Evolutionary conservation across 2,797 vertebrate genomes (phyloP).

Genomic region (Hapalemur alaotrensis): DNA sequence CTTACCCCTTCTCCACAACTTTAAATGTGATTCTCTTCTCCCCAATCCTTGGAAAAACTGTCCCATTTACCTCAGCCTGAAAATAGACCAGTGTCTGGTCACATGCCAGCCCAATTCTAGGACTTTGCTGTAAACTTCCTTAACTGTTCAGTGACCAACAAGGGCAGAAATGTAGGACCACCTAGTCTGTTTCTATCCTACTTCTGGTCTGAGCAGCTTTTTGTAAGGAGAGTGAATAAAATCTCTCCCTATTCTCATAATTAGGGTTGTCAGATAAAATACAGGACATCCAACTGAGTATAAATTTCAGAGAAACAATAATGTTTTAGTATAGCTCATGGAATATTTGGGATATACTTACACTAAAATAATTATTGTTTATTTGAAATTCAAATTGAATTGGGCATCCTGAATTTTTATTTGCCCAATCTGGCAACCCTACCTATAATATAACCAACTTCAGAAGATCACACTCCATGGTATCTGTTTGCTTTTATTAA

Average conservation of each 20-base stretch:
- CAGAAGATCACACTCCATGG: not conserved
- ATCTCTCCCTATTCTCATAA: not conserved
- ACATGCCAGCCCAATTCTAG: constrained; percentile 49
- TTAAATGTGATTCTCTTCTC: constrained; percentile 31
- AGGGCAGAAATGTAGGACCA: not conserved
- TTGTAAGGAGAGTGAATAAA: not conserved
- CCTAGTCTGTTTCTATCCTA: not conserved
- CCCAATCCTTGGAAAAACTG: constrained; percentile 46
- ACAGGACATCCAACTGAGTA: not conserved
- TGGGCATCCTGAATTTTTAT: not conserved
- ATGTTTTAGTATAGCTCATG: not conserved
- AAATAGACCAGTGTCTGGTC: constrained; percentile 53
- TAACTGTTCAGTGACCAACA: constrained; percentile 46
- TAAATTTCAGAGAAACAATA: constrained; percentile 7
- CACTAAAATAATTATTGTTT: not conserved
- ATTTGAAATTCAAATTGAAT: constrained; percentile 23
- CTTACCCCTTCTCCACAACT: not conserved
- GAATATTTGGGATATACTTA: not conserved
- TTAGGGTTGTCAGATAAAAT: constrained; percentile 27
- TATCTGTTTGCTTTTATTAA: constrained; percentile 41
- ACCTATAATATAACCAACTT: not conserved
- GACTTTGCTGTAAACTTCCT: constrained; percentile 62
- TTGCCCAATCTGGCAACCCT: constrained; percentile 2
- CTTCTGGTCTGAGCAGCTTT: not conserved
- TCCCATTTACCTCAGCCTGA: constrained; percentile 61